phyloP scores from a whole-genome alignment of 2,888 invertebrate species.

The Leptarthrus brevirostris region DNA sequence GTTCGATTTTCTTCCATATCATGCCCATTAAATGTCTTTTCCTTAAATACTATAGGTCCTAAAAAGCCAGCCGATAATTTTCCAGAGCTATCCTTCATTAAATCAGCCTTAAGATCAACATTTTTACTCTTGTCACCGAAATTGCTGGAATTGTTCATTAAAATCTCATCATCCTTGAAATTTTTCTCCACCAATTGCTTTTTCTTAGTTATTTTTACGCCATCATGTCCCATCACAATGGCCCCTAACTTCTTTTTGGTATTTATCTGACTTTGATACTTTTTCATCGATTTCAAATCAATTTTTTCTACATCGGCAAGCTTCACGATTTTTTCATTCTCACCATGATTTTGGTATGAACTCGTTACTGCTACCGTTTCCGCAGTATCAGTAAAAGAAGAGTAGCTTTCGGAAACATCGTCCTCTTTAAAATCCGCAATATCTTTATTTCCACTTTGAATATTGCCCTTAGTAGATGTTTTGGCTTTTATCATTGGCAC shows the following conservation, averaged over 20 bases:
- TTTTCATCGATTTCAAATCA: constrained; percentile 54
- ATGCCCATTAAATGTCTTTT: constrained; percentile 59
- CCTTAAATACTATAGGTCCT: constrained; percentile 64
- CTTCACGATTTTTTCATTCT: constrained; percentile 56
- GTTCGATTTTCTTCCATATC: not conserved
- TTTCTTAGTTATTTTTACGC: constrained; percentile 63
- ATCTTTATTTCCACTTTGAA: not conserved
- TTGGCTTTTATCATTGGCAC: constrained; percentile 5
- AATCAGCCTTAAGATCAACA: not conserved
- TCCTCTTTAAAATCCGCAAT: not conserved
- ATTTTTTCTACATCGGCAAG: constrained; percentile 60
- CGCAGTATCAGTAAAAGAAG: not conserved
- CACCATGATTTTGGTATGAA: not conserved
- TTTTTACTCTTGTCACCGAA: not conserved
- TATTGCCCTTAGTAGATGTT: not conserved
- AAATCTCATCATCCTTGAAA: constrained; percentile 51
- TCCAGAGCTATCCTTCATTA: not conserved
- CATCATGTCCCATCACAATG: constrained; percentile 62
- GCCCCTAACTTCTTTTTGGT: constrained; percentile 48
- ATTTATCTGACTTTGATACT: constrained; percentile 45
- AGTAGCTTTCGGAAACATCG: not conserved
- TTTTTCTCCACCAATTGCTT: constrained; percentile 64
- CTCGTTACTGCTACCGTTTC: not conserved
- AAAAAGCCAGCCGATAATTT: constrained; percentile 58
- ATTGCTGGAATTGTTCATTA: constrained; percentile 22